A percentile compares a stretch with the other conserved stretches of the same genome.
Evolutionary conservation across 1,140 invertebrate species (phyloP).

Genomic region (Aricia agestis): DNA sequence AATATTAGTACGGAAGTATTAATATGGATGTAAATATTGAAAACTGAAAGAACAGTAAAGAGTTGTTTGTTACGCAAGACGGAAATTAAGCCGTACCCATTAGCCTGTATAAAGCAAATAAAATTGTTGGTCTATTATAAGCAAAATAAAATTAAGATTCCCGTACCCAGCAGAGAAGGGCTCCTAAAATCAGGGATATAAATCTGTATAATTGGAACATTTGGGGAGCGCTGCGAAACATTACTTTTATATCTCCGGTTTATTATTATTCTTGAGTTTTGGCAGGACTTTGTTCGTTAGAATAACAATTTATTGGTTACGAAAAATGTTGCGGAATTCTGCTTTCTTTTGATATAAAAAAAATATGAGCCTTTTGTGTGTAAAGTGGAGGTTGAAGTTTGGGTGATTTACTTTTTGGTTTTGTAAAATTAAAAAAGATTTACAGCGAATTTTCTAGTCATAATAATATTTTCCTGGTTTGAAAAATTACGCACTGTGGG

Average conservation of each 20-base stretch:
- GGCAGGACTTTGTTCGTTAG: slow-evolving; percentile 12
- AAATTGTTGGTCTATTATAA: slow-evolving; percentile 9
- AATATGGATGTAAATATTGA: background rate
- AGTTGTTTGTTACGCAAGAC: background rate
- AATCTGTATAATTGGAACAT: slow-evolving; percentile 15
- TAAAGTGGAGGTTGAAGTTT: background rate
- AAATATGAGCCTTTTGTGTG: background rate
- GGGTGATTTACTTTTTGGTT: background rate
- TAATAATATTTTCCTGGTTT: too few relatives aligned
- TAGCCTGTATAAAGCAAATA: background rate
- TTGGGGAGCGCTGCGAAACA: slow-evolving; percentile 9
- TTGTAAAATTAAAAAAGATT: too few relatives aligned
- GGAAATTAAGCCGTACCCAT: background rate
- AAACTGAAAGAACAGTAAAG: background rate
- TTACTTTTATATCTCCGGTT: slow-evolving; percentile 15
- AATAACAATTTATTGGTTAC: slow-evolving; percentile 8
- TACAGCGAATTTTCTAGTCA: too few relatives aligned
- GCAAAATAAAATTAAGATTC: slow-evolving; percentile 12
- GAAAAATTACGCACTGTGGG: too few relatives aligned
- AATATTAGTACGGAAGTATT: too few relatives aligned
- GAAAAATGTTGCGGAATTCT: background rate
- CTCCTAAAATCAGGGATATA: slow-evolving; percentile 12
- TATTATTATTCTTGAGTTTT: slow-evolving; percentile 15
- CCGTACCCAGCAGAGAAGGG: background rate
- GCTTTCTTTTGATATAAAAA: background rate